phyloP scores from a whole-genome alignment of 2,113 vertebrate genomes.

The Lophius piscatorius region DNA sequence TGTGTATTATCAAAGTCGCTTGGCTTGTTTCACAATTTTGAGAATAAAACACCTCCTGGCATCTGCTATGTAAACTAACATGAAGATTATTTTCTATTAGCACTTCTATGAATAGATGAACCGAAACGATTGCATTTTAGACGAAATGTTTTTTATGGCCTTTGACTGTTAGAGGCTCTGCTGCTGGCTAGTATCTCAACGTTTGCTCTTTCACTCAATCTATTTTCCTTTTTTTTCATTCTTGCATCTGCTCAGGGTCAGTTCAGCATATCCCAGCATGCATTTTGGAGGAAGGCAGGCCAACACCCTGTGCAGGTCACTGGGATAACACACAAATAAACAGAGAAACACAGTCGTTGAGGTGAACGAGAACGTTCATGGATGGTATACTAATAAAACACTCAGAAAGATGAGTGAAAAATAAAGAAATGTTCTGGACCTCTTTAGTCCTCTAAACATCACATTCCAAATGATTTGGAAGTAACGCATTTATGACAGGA shows the following conservation, averaged over 20 bases:
- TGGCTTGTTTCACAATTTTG: constrained; percentile 28
- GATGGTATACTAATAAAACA: constrained; percentile 14
- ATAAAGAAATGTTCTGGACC: background rate
- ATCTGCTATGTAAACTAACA: constrained; percentile 4
- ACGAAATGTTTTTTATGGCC: constrained; percentile 26
- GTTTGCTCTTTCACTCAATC: constrained; percentile 26
- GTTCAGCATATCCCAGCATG: constrained; percentile 42
- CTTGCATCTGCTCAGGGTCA: constrained; percentile 29
- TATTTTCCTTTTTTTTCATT: constrained; percentile 22
- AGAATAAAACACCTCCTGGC: constrained; percentile 14
- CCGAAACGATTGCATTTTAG: constrained; percentile 16
- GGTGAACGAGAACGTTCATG: constrained; percentile 12
- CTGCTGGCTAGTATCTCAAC: constrained; percentile 17
- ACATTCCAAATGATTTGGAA: constrained; percentile 24
- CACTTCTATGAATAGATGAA: constrained; percentile 27
- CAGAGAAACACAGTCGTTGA: constrained; percentile 18
- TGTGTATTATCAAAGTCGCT: constrained; percentile 28
- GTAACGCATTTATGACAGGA: constrained; percentile 33
- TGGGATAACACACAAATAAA: constrained; percentile 9
- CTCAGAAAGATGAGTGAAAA: constrained; percentile 8
- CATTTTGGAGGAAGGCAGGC: constrained; percentile 34
- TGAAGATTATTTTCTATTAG: constrained; percentile 15
- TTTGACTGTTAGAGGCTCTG: constrained; percentile 24
- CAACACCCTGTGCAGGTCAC: constrained; percentile 30
- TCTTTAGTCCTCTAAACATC: background rate